Conservation (phyloP, 2,888 invertebrate genomes). For the Prosopocoilus inquinatus region DNA sequence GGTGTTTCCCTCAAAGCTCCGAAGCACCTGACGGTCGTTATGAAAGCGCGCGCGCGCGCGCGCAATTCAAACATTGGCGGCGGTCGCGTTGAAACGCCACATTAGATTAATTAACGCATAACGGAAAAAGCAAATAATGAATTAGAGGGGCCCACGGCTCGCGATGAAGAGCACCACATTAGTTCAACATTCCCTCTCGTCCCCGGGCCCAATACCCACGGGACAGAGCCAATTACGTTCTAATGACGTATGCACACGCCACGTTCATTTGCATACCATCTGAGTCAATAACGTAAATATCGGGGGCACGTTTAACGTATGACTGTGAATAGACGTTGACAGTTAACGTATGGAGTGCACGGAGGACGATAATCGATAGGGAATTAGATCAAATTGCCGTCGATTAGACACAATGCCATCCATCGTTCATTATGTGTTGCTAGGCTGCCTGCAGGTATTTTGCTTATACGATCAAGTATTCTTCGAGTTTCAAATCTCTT, state of each 20-base stretch:
- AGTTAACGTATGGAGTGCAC: not conserved
- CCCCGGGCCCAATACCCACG: conserved; percentile 22
- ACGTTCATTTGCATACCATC: conserved; percentile 18
- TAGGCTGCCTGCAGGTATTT: no score
- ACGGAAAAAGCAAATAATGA: conserved; percentile 25
- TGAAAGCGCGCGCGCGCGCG: no score
- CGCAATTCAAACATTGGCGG: not conserved
- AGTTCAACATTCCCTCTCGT: conserved; percentile 25
- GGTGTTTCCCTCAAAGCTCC: no score
- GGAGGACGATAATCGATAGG: no score
- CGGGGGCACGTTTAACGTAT: conserved; percentile 4
- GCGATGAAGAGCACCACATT: conserved; percentile 29
- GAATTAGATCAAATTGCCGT: no score
- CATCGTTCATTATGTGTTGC: no score
- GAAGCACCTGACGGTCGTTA: no score
- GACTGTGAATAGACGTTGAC: conserved; percentile 3
- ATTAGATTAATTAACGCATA: conserved; percentile 12
- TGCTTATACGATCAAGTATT: no score
- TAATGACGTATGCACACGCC: conserved; percentile 22
- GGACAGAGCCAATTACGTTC: conserved; percentile 20
- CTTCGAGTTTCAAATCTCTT: no score
- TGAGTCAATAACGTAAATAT: conserved; percentile 15
- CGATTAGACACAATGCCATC: no score
- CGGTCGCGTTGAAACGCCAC: conserved; percentile 1
- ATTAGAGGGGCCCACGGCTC: conserved; percentile 17